Base-by-base conservation (phyloP, 2,113 vertebrate species). In the Psettodes erumei region DNA sequence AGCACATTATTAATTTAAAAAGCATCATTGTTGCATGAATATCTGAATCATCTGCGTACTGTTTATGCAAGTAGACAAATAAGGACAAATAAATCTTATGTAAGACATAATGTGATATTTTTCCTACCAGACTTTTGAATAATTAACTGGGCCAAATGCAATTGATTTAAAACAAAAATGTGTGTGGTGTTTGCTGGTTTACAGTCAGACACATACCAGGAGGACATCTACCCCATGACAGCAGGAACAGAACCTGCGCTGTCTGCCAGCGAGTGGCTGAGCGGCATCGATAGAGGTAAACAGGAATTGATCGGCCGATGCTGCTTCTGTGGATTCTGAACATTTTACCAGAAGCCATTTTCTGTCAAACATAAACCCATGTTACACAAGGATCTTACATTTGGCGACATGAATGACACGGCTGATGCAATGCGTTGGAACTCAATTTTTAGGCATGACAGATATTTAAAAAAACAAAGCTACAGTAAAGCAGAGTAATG, bases 181-280 rank as follows among this genome's bases (percentile, higher is more conserved):
- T 27, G 27, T 74, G 18, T 47, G 33, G 8, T 82, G 60, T 76
- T 71, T 79, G 65, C 38, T 67, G 50, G 50, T 82, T 89, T 91
- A 25, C 73, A 99, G 98, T 99, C 98, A 0, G 98, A 99, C 88
- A 98, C 97, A 0, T 99, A 99, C 93, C 98, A 99, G 81, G 98
- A 99, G 83, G 98, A 99, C 82, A 97, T 99, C 83, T 99, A 99
- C 77, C 98, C 98, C 3, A 99, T 99, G 98, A 99, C 98, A 0
- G 93, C 98, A 0, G 97, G 98, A 25, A 96, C 90, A 0, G 96
- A 99, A 87, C 96, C 98, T 0, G 96, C 98, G 1, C 93, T 99
- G 71, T 95, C 95, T 0, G 96, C 97, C 0, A 94, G 95, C 0
- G 97, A 99, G 61, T 99, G 98, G 98, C 94, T 99, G 62, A 97